Conservation (phyloP, 2,113 vertebrate genomes). For the Vidua chalybeata region DNA sequence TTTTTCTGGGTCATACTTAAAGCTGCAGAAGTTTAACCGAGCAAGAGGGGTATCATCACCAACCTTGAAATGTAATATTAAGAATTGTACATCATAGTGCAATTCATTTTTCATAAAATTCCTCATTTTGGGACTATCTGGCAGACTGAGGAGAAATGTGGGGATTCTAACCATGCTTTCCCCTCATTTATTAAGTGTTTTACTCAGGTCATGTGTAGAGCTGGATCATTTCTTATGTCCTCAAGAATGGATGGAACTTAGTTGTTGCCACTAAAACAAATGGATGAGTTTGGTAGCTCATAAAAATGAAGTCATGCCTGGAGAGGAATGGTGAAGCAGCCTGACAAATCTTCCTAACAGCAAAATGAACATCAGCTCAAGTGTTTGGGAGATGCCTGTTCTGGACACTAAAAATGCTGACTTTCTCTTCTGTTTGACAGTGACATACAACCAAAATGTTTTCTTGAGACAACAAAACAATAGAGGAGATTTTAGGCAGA, state of each 20-base stretch:
- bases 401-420: not conserved
- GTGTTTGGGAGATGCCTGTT: not conserved
- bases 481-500: not conserved
- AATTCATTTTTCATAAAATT: constrained; percentile 46
- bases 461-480: not conserved
- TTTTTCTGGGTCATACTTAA: not conserved
- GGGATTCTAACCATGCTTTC: not conserved
- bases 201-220: constrained; percentile 20
- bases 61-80: constrained; percentile 35
- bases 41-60: constrained; percentile 38
- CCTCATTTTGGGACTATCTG: not conserved
- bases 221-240: not conserved
- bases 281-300: constrained; percentile 22
- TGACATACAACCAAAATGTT: not conserved
- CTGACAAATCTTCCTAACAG: constrained; percentile 26
- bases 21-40: not conserved
- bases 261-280: constrained; percentile 29
- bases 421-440: constrained; percentile 6
- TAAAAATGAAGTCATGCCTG: constrained; percentile 19
- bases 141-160: not conserved
- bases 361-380: not conserved
- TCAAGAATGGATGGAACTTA: constrained; percentile 1
- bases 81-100: not conserved
- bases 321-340: constrained; percentile 21
- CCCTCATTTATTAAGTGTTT: constrained; percentile 48